phyloP scores from a whole-genome alignment of 2,113 vertebrate genomes.

The Scomber scombrus region DNA sequence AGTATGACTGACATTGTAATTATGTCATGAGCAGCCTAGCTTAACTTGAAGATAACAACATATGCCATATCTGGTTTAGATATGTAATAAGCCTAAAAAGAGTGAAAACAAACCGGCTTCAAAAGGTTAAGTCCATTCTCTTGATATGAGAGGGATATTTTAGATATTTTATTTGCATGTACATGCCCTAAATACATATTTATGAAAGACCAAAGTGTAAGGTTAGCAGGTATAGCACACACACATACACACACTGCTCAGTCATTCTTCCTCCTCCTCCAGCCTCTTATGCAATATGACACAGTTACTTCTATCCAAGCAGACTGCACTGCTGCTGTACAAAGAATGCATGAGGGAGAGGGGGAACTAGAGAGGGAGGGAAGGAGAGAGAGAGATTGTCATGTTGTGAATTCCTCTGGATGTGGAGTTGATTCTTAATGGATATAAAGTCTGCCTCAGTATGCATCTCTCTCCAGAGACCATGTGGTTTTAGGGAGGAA shows the following conservation, averaged over 20 bases:
- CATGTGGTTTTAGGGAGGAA: neutral
- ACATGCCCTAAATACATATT: neutral
- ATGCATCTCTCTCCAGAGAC: conserved; percentile 65
- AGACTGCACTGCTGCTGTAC: conserved; percentile 46
- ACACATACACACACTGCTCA: conserved; percentile 1
- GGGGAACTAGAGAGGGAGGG: conserved; percentile 22
- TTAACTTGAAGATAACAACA: too few species aligned
- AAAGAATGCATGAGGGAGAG: conserved; percentile 18
- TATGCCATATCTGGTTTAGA: too few species aligned
- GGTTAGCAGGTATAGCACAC: neutral
- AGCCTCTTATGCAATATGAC: conserved; percentile 64
- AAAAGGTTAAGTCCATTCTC: neutral
- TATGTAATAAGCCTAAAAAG: too few species aligned
- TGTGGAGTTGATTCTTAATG: conserved; percentile 71
- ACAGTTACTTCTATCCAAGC: conserved; percentile 54
- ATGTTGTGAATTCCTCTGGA: conserved; percentile 58
- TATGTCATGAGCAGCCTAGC: too few species aligned
- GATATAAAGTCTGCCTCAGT: conserved; percentile 77
- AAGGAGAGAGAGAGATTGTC: conserved; percentile 9
- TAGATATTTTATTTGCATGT: neutral
- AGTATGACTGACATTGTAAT: too few species aligned
- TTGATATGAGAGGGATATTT: neutral
- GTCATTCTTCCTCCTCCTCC: conserved; percentile 29
- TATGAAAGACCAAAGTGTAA: neutral
- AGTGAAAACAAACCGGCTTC: too few species aligned